Evolutionary conservation across 2,888 invertebrate genomes (phyloP).

Genomic region (Pachydiplax longipennis): DNA sequence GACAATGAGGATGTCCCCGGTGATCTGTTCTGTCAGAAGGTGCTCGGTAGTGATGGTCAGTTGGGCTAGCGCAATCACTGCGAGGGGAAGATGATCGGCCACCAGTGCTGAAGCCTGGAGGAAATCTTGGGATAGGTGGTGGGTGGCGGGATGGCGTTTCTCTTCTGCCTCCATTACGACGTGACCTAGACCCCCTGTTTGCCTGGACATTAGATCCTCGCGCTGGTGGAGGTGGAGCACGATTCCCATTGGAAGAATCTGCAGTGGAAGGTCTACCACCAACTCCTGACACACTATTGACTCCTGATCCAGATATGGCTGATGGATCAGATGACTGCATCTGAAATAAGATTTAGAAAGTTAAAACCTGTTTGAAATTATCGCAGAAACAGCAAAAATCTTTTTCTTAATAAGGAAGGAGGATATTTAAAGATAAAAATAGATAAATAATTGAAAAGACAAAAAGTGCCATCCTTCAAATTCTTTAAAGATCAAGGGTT

Average conservation of each 20-base stretch:
- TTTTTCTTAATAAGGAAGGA: not conserved
- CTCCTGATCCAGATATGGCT: not conserved
- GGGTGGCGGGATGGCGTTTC: constrained; percentile 15
- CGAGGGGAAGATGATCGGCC: constrained; percentile 13
- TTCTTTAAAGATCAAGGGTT: no score
- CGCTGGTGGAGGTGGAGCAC: constrained; percentile 6
- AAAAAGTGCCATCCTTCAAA: no score
- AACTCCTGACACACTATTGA: not conserved
- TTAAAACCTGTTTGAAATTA: not conserved
- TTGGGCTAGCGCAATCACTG: constrained; percentile 21
- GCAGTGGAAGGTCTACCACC: not conserved
- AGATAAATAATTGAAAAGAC: not conserved
- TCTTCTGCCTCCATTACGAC: not conserved
- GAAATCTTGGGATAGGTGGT: constrained; percentile 14
- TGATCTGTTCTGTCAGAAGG: constrained; percentile 1
- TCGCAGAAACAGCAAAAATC: not conserved
- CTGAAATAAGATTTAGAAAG: not conserved
- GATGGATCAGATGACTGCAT: constrained; percentile 40
- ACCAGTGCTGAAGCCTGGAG: constrained; percentile 13
- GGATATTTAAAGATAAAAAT: not conserved
- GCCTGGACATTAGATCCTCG: not conserved
- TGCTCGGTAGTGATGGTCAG: constrained; percentile 17
- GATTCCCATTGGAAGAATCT: constrained; percentile 8
- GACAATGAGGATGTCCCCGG: not conserved
- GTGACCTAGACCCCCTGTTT: not conserved